phyloP scores from a whole-genome alignment of 2,797 vertebrate species.

The Xyrichtys novacula region DNA sequence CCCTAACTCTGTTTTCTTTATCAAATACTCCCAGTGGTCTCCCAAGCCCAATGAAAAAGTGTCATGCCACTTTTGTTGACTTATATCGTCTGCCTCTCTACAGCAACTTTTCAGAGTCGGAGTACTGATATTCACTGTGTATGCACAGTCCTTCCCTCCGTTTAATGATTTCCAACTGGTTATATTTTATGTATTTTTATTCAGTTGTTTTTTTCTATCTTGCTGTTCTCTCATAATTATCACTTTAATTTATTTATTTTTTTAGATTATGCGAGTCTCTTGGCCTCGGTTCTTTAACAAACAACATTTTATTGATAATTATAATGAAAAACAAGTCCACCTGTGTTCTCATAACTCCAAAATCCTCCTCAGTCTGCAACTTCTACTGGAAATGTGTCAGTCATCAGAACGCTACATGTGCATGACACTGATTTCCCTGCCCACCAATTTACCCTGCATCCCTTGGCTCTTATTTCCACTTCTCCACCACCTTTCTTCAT shows the following conservation, averaged over 20 bases:
- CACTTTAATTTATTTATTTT: background rate
- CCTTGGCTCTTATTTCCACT: constrained; percentile 6
- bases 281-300: background rate
- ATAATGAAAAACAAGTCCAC: background rate
- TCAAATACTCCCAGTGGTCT: constrained; percentile 56
- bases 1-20: constrained; percentile 59
- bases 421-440: background rate
- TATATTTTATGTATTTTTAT: background rate
- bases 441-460: background rate
- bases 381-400: background rate
- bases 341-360: background rate
- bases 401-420: background rate
- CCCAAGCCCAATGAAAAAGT: constrained; percentile 18
- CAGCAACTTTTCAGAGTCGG: constrained; percentile 9
- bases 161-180: background rate
- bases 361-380: background rate
- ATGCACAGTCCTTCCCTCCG: background rate
- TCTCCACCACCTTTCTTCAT: background rate
- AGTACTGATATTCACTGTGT: constrained; percentile 34
- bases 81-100: constrained; percentile 22
- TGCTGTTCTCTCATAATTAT: background rate
- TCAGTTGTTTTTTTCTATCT: background rate
- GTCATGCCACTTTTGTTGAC: constrained; percentile 23
- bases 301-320: too few relatives aligned
- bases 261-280: constrained; percentile 12